Base-by-base conservation (phyloP, 2,797 vertebrate genomes). In the Semaprochilodus insignis region DNA sequence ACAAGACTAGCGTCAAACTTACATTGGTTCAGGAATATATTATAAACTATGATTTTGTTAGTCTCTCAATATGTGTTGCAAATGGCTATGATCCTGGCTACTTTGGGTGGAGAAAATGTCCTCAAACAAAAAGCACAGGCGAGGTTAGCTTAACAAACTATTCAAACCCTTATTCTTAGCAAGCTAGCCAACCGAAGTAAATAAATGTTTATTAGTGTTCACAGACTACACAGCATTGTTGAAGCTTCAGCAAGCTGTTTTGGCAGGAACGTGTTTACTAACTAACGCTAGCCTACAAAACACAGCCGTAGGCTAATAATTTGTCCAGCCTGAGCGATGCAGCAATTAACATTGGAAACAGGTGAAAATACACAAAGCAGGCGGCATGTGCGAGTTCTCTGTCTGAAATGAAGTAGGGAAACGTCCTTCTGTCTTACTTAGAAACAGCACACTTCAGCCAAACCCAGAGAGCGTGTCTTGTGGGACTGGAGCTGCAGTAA, bases 401-500 rank as follows among this genome's bases (percentile, higher is more conserved):
- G 51, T 14, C 48, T 72, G 44, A 7, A 25, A 51, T 48, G 10
- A 48, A 48, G 44, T 13, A 48, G 10, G 10, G 44, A 48, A 48
- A 48, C 44, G 44, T 48, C 44, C 44, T 0, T 48, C 44, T 48
- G 44, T 17, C 4, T 23, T 16, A 27, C 23, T 83, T 72, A 82
- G 88, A 89, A 90, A 81, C 88, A 91, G 85, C 89, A 87, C 91
- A 91, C 92, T 92, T 92, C 85, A 90, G 89, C 77, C 86, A 89
- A 87, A 88, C 74, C 69, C 66, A 85, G 91, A 90, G 90, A 72
- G 31, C 11, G 72, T n/a, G 92, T 48, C 70, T 90, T 89, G 88
- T 86, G 86, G 88, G 85, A 86, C 72, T 83, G 86, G 82, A 48
- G 44, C 44, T 48, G 66, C 27, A 40, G 67, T n/a, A n/a, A n/a